Conservation (phyloP, 37 sponge, comb jelly and placozoan species). For the Beroe forskalii region DNA sequence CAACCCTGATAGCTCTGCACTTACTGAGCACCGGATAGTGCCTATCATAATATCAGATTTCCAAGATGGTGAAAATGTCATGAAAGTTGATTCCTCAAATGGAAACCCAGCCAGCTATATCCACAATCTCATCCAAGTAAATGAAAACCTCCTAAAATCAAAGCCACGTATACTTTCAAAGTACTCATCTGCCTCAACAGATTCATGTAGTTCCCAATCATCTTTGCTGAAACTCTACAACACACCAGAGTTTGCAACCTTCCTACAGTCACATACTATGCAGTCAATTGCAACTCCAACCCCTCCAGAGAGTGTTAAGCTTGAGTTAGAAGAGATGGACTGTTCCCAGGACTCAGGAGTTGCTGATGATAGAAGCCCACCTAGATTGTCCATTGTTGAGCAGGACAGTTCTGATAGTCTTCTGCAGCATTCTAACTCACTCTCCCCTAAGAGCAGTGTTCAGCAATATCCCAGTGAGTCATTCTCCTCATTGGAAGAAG, state of each 20-base stretch:
- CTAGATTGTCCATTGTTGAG: background rate
- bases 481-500: conserved; percentile 35
- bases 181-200: background rate
- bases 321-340: conserved; percentile 34
- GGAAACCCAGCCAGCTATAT: conserved; percentile 18
- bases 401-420: conserved; percentile 31
- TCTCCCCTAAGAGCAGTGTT: background rate
- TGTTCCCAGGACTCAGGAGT: background rate
- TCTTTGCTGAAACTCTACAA: background rate
- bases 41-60: conserved; percentile 12
- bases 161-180: conserved; percentile 9
- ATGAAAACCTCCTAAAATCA: conserved; percentile 56
- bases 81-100: background rate
- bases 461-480: conserved; percentile 26
- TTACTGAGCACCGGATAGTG: background rate
- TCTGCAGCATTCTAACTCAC: background rate
- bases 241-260: conserved; percentile 9
- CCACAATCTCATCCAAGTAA: conserved; percentile 45
- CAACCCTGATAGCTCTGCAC: background rate
- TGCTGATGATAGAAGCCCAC: background rate
- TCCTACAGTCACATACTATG: background rate
- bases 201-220: conserved; percentile 16
- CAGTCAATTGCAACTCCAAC: background rate
- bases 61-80: background rate
- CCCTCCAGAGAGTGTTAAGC: background rate